Percentiles rank a stretch among this genome's conserved stretches.
Conservation (phyloP, 2,113 vertebrate species). For the Sylvilagus bachmani region DNA sequence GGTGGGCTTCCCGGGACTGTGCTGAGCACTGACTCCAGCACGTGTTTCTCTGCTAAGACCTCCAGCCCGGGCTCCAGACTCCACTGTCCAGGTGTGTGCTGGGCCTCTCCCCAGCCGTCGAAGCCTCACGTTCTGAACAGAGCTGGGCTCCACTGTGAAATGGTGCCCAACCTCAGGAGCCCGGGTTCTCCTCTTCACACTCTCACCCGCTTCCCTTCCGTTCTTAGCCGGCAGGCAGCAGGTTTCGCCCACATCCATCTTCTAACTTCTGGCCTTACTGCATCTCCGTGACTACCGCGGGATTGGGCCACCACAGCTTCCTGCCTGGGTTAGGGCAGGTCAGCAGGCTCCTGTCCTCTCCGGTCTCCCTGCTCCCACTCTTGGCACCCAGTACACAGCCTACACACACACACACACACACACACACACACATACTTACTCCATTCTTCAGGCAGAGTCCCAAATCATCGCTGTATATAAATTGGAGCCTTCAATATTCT, state of each 20-base stretch:
- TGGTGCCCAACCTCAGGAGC: background rate
- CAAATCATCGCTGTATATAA: background rate
- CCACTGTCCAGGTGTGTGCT: background rate
- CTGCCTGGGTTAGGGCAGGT: background rate
- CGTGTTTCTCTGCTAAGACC: constrained; percentile 8
- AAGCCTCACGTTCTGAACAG: background rate
- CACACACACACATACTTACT: background rate
- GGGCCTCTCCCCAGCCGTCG: background rate
- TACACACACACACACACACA: background rate
- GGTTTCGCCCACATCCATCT: background rate
- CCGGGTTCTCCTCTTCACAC: no score
- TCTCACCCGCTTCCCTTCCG: background rate
- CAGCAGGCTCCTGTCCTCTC: background rate
- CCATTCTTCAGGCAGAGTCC: background rate
- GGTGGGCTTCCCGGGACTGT: background rate
- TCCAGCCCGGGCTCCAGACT: background rate
- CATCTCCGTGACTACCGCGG: no score
- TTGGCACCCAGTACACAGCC: background rate
- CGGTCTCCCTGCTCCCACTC: background rate
- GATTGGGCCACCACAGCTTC: background rate
- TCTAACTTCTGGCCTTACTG: background rate
- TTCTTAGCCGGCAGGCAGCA: background rate
- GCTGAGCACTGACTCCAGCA: background rate
- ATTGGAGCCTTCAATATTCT: background rate
- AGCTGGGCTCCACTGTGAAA: background rate